Evolutionary conservation across 2,888 invertebrate species (phyloP).

Genomic region (Colostygia pectinataria): DNA sequence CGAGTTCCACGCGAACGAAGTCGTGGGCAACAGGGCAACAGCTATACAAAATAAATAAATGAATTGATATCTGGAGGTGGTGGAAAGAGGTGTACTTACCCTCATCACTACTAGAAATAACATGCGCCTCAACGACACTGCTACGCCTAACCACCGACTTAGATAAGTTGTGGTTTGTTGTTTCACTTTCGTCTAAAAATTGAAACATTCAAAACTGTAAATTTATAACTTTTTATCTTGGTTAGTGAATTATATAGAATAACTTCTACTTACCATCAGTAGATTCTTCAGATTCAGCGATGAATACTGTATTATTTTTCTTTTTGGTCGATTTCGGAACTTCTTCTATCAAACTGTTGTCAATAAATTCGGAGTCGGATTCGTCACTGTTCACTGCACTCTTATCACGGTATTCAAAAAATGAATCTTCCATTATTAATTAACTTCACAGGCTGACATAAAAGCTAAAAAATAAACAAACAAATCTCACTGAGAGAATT

Average conservation of each 20-base stretch:
- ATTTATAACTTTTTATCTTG: too few species aligned
- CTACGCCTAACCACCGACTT: conserved; percentile 44
- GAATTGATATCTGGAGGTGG: too few species aligned
- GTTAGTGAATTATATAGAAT: background rate
- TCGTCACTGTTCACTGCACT: conserved; percentile 54
- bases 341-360: conserved; percentile 56
- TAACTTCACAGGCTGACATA: too few species aligned
- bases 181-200: conserved; percentile 45
- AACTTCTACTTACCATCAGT: conserved; percentile 49
- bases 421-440: conserved; percentile 74
- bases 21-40: too few species aligned
- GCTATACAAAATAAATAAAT: too few species aligned
- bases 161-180: conserved; percentile 24
- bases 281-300: conserved; percentile 73
- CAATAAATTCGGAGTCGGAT: conserved; percentile 66
- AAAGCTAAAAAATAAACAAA: too few species aligned
- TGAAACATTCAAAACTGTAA: too few species aligned
- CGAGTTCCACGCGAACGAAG: too few species aligned
- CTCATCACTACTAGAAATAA: conserved; percentile 62
- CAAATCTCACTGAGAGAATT: background rate
- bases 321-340: conserved; percentile 52
- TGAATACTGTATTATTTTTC: conserved; percentile 64
- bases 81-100: conserved; percentile 43
- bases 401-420: conserved; percentile 68
- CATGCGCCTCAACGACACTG: conserved; percentile 41